Evolutionary conservation across 2,888 invertebrate species (phyloP).

Genomic region (Agonum fuliginosum): DNA sequence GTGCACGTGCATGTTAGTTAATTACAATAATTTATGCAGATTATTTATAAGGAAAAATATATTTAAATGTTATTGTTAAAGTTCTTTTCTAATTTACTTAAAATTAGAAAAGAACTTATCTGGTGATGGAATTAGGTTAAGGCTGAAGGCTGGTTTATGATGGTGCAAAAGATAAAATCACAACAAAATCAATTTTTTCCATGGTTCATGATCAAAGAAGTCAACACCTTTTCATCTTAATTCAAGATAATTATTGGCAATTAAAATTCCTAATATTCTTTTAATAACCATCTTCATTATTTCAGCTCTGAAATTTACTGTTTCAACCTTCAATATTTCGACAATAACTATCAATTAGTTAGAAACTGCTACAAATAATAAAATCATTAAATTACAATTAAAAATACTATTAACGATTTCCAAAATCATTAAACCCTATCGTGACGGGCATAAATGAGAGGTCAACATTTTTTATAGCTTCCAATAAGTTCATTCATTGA

Average conservation of each 20-base stretch:
- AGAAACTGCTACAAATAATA: constrained; percentile 1
- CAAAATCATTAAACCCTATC: constrained; percentile 24
- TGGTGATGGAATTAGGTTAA: constrained; percentile 37
- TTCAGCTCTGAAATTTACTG: constrained; percentile 3
- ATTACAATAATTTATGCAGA: no score
- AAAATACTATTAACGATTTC: not conserved
- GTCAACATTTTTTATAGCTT: constrained; percentile 15
- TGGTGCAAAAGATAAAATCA: constrained; percentile 46
- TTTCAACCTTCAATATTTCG: constrained; percentile 14
- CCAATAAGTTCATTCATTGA: constrained; percentile 26
- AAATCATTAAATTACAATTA: constrained; percentile 30
- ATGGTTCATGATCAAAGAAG: constrained; percentile 51
- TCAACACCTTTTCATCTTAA: constrained; percentile 2
- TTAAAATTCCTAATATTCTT: constrained; percentile 19
- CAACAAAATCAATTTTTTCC: not conserved
- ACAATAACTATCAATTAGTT: constrained; percentile 8
- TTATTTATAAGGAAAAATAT: not conserved
- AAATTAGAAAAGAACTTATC: no score
- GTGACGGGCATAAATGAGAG: constrained; percentile 1
- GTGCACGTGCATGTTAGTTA: no score
- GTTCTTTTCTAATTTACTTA: not conserved
- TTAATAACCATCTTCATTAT: constrained; percentile 35
- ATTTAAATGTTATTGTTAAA: not conserved
- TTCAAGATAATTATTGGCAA: constrained; percentile 25
- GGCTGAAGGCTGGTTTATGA: constrained; percentile 58